phyloP scores from a whole-genome alignment of 53 echinoderm and acorn worm species.

The Zoroaster sp. region DNA sequence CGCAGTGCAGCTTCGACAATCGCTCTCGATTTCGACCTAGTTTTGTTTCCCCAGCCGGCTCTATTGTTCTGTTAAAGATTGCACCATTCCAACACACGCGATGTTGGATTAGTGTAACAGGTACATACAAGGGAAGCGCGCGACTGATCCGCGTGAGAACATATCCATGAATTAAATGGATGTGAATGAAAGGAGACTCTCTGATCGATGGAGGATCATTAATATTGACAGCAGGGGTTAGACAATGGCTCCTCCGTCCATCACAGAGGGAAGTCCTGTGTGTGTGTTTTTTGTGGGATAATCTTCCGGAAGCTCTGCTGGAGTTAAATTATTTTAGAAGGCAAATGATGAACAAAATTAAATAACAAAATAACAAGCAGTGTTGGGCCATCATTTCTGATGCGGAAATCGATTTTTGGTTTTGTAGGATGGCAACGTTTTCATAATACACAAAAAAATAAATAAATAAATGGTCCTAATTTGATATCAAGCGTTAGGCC shows the following conservation, averaged over 20 bases:
- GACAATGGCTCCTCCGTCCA: not conserved
- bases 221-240: not conserved
- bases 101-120: conserved; percentile 19
- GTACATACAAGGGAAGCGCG: not conserved
- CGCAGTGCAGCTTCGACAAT: not conserved
- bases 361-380: too few species aligned
- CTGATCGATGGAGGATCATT: not conserved
- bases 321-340: too few species aligned
- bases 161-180: not conserved
- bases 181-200: not conserved
- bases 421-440: too few species aligned
- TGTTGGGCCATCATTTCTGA: too few species aligned
- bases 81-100: conserved; percentile 30
- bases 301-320: too few species aligned
- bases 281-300: not conserved
- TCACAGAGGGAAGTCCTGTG: not conserved
- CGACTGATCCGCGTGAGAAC: conserved; percentile 51
- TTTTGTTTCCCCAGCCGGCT: not conserved
- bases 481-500: too few species aligned
- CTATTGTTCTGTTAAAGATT: not conserved
- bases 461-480: too few species aligned
- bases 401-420: too few species aligned
- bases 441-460: too few species aligned
- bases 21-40: not conserved
- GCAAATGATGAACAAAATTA: too few species aligned